Base-by-base conservation (phyloP, 2,113 vertebrate genomes). In the Sturnira hondurensis region DNA sequence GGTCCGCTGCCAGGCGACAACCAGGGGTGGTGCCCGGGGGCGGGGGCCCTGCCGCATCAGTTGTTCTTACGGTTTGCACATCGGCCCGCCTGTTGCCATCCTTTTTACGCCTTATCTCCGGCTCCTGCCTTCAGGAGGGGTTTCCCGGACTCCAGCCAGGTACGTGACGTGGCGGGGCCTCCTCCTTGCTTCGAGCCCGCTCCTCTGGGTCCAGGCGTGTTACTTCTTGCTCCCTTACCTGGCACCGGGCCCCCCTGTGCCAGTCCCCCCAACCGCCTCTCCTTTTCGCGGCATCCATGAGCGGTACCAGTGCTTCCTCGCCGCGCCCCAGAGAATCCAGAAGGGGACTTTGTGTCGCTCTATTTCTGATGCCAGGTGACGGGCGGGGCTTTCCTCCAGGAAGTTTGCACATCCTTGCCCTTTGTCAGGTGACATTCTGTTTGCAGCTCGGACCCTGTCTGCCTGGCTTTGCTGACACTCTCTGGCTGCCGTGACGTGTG, bases 361-460 rank as follows among this genome's bases (percentile, higher is more conserved):
- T 96, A 88, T 58, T 96, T 95, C 93, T 61, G 71, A 65, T 74
- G 2, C 63, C 71, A 89, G 89, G 9, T 83, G 97, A 93, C 56
- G 61, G 97, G 86, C 56, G 61, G 97, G 86, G 56, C 54, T 96
- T 96, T 81, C 63, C 87, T 26, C 33, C 93, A 96, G 97, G 94
- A 93, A 86, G 97, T 95, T 96, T 85, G 33, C 95, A 96, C 91
- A 78, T 65, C 36, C 96, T 91, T 92, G 1, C 83, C 86, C 84
- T 94, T 97, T 87, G 96, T 90, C 91, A 96, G 97, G 96, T 97
- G 97, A 96, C 86, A 93, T 97, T 97, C 97, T 82, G 97, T 98
- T 98, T 97, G 96, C 89, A 85, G 63, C 89, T 96, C 96, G 95
- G 92, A 36, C 94, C 95, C 94, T 96, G 94, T 95, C 96, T 96